A percentile compares a stretch with the other conserved stretches of the same genome.
Conservation (phyloP, 2,113 vertebrate species). For the Tragelaphus buxtoni region DNA sequence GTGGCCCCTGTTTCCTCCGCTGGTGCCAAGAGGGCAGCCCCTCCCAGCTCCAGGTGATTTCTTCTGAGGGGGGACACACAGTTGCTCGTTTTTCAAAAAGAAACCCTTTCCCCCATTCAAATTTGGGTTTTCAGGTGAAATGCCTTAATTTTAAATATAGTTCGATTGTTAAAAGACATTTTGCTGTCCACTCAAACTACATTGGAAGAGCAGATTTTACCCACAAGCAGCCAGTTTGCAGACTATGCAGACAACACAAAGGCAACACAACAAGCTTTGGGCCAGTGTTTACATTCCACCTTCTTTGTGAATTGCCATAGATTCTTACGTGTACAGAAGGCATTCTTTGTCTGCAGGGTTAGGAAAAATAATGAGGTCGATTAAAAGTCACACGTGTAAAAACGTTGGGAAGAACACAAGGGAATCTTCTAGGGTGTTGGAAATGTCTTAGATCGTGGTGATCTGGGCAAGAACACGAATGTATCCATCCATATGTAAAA, state of each 20-base stretch:
- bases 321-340: not conserved
- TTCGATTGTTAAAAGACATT: not conserved
- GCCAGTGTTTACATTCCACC: not conserved
- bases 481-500: not conserved
- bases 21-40: not conserved
- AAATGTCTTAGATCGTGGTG: not conserved
- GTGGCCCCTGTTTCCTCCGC: rapidly evolving
- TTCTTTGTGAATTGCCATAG: not conserved
- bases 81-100: not conserved
- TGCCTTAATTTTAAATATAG: not conserved
- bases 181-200: not conserved
- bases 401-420: not conserved
- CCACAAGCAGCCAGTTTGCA: not conserved
- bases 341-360: not conserved
- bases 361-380: not conserved
- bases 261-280: not conserved
- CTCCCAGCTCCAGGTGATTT: not conserved
- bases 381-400: not conserved
- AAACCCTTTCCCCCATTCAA: not conserved
- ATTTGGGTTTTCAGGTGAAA: not conserved
- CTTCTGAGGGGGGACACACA: not conserved
- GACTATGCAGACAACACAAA: not conserved
- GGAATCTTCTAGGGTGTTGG: not conserved
- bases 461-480: not conserved
- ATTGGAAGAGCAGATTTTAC: not conserved